phyloP scores from a whole-genome alignment of 1,140 invertebrate genomes.

The Drosophila lini region DNA sequence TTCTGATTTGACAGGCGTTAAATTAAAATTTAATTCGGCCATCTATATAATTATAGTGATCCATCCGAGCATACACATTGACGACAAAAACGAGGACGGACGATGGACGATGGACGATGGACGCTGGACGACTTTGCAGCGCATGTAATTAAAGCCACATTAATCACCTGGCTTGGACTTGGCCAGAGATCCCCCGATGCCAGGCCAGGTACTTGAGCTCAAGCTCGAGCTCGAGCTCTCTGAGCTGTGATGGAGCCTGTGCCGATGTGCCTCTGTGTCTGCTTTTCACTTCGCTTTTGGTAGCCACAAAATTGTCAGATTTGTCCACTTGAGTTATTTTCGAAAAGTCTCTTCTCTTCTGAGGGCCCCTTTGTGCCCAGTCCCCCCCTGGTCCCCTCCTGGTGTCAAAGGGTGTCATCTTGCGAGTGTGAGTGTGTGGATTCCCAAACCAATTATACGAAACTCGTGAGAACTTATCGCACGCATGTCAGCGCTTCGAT shows the following conservation, averaged over 20 bases:
- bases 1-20: slow-evolving; percentile 82
- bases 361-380: slow-evolving; percentile 12
- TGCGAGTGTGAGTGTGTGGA: slow-evolving; percentile 29
- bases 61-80: slow-evolving; percentile 81
- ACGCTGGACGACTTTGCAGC: slow-evolving; percentile 58
- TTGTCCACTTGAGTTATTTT: slow-evolving; percentile 83
- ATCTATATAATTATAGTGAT: slow-evolving; percentile 83
- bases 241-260: slow-evolving; percentile 28
- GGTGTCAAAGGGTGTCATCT: slow-evolving; percentile 63
- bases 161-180: slow-evolving; percentile 61
- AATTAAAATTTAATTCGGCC: slow-evolving; percentile 83
- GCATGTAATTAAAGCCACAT: slow-evolving; percentile 82
- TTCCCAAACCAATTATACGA: slow-evolving; percentile 77
- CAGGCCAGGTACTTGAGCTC: slow-evolving; percentile 56
- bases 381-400: background rate
- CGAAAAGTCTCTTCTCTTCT: slow-evolving; percentile 48
- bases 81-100: slow-evolving; percentile 63
- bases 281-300: slow-evolving; percentile 62
- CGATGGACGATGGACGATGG: slow-evolving; percentile 1
- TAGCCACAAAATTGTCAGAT: slow-evolving; percentile 83
- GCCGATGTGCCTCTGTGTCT: slow-evolving; percentile 28
- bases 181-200: slow-evolving; percentile 7
- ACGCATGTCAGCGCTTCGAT: slow-evolving; percentile 50
- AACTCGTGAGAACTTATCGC: slow-evolving; percentile 74
- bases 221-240: background rate